These are phyloP conservation scores for Lepisosteus osseus DNA, from an alignment of 2,113 vertebrate genomes.

Conservation along the genomic window DNA sequence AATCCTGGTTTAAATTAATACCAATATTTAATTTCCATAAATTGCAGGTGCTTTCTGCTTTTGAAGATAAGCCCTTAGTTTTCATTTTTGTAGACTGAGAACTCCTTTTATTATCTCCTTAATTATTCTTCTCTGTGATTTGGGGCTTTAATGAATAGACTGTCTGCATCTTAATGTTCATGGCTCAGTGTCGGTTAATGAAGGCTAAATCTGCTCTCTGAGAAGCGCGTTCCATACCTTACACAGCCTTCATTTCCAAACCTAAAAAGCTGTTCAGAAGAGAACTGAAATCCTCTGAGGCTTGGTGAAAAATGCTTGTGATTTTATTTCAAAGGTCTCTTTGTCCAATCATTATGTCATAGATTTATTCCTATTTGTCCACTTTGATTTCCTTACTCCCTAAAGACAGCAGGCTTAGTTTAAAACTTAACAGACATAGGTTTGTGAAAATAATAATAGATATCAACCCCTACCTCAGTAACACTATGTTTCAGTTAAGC, in stretches of 20 bases:
- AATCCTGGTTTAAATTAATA: slow-evolving; percentile 42
- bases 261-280: not conserved
- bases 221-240: slow-evolving; percentile 27
- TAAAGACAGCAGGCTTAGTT: too few species aligned
- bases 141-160: slow-evolving; percentile 57
- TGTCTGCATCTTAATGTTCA: slow-evolving; percentile 45
- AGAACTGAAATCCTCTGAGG: not conserved
- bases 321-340: not conserved
- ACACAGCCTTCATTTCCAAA: slow-evolving; percentile 18
- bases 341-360: not conserved
- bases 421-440: too few species aligned
- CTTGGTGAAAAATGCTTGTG: not conserved
- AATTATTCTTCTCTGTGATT: slow-evolving; percentile 63
- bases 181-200: slow-evolving; percentile 45
- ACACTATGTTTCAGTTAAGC: too few species aligned
- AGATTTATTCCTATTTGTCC: not conserved
- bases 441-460: too few species aligned
- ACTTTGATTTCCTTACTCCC: not conserved
- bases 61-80: slow-evolving; percentile 54
- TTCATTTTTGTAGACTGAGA: slow-evolving; percentile 55
- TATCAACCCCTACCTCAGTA: too few species aligned
- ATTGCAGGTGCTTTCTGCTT: slow-evolving; percentile 46
- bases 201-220: slow-evolving; percentile 28
- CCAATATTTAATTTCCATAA: slow-evolving; percentile 58
- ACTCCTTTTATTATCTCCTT: slow-evolving; percentile 61